Conservation (phyloP, 2,797 vertebrate species). For the Amblyraja radiata region DNA sequence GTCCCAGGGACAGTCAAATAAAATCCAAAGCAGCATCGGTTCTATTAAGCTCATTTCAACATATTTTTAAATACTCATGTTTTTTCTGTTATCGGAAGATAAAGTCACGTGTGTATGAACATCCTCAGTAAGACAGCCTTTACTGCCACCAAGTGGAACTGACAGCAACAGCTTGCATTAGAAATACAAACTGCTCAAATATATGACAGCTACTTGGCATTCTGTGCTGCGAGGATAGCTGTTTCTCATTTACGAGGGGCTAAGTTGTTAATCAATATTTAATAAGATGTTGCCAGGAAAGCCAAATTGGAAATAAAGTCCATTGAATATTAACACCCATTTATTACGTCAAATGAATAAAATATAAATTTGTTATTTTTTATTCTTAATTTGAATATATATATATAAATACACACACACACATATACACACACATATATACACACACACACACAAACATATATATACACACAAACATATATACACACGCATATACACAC, state of each 20-base stretch:
- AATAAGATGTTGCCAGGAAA: no score
- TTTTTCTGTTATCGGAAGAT: no score
- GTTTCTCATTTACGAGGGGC: background rate
- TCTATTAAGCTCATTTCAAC: background rate
- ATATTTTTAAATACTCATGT: background rate
- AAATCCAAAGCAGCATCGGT: background rate
- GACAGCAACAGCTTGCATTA: background rate
- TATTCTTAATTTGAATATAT: background rate
- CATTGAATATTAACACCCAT: background rate
- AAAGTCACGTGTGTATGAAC: background rate
- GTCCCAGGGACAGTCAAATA: background rate
- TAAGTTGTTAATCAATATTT: background rate
- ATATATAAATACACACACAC: background rate
- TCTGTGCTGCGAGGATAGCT: background rate
- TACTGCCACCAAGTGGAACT: constrained; percentile 14
- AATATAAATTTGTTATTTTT: background rate
- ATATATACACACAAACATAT: no score
- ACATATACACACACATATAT: no score
- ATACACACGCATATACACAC: no score
- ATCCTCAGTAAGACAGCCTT: no score
- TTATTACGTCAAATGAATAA: background rate
- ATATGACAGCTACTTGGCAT: background rate
- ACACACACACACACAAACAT: no score
- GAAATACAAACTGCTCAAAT: background rate
- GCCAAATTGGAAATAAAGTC: background rate